These are phyloP conservation scores for Centropristis striata DNA, from an alignment of 2,113 vertebrate genomes.

Conservation along the genomic window DNA sequence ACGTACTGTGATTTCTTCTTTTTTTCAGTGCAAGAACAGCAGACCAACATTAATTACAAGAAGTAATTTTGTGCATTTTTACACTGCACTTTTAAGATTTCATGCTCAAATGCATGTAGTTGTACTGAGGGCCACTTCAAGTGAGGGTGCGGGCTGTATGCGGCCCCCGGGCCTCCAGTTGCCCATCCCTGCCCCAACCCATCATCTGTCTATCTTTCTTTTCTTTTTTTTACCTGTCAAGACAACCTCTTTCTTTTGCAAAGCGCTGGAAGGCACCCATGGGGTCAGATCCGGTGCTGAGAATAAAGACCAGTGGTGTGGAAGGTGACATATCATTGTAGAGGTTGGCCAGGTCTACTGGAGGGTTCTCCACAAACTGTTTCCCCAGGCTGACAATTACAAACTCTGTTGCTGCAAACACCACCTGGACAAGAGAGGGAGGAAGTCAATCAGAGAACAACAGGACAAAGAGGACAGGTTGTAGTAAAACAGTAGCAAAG, in stretches of 20 bases:
- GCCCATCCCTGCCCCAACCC: background rate
- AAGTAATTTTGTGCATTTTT: no score
- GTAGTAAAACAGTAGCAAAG: background rate
- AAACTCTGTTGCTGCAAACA: constrained; percentile 88
- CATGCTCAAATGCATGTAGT: no score
- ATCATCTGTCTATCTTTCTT: no score
- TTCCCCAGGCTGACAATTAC: constrained; percentile 87
- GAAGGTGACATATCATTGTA: constrained; percentile 87
- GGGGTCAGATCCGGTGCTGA: constrained; percentile 90
- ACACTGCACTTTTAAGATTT: no score
- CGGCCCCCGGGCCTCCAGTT: no score
- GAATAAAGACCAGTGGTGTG: constrained; percentile 88
- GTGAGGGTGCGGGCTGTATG: no score
- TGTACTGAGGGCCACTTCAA: no score
- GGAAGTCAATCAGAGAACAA: no score
- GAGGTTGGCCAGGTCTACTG: constrained; percentile 87
- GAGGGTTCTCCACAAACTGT: constrained; percentile 87
- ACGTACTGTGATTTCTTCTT: no score
- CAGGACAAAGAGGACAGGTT: background rate
- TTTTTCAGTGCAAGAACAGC: no score
- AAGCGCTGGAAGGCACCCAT: constrained; percentile 91
- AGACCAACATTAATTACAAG: no score
- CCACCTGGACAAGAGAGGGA: constrained; percentile 75
- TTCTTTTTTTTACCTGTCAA: constrained; percentile 79
- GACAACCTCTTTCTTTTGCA: constrained; percentile 86